Percentiles rank a stretch among this genome's conserved stretches.
phyloP scores from a whole-genome alignment of 2,113 vertebrate genomes.

The Equus przewalskii region DNA sequence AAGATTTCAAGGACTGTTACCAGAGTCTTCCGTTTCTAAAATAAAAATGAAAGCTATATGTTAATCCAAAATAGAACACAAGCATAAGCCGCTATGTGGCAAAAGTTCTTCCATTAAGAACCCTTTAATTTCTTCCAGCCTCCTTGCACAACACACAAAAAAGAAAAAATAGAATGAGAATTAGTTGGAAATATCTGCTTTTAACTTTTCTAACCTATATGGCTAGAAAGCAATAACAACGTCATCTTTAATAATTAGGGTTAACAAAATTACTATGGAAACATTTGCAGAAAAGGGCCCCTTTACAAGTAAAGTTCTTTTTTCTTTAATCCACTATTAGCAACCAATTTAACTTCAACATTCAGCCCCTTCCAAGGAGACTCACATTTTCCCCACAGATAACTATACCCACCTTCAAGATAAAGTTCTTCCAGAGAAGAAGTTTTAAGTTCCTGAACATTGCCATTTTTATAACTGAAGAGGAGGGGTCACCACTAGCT shows the following conservation, averaged over 20 bases:
- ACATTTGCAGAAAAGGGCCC: neutral
- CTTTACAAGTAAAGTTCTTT: neutral
- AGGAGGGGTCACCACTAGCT: neutral
- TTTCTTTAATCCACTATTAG: constrained; percentile 5
- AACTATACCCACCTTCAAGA: constrained; percentile 91
- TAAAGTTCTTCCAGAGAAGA: constrained; percentile 97
- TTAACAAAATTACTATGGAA: neutral
- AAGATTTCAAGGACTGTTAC: constrained; percentile 93
- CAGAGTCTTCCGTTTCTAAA: constrained; percentile 95
- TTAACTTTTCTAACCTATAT: neutral
- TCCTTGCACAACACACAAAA: neutral
- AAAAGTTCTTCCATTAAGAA: neutral
- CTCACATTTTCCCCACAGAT: neutral
- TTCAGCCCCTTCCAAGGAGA: neutral
- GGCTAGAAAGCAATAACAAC: neutral
- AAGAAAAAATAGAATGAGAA: neutral
- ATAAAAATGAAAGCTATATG: neutral
- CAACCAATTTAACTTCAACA: neutral
- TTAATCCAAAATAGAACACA: neutral
- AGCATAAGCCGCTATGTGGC: fast-evolving
- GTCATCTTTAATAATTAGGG: neutral
- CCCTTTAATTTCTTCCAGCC: neutral
- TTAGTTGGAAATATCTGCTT: neutral
- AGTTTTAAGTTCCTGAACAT: constrained; percentile 92
- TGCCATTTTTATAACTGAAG: constrained; percentile 86